phyloP scores from a whole-genome alignment of 2,888 invertebrate species.

The Cataglyphis rosenhaueri region DNA sequence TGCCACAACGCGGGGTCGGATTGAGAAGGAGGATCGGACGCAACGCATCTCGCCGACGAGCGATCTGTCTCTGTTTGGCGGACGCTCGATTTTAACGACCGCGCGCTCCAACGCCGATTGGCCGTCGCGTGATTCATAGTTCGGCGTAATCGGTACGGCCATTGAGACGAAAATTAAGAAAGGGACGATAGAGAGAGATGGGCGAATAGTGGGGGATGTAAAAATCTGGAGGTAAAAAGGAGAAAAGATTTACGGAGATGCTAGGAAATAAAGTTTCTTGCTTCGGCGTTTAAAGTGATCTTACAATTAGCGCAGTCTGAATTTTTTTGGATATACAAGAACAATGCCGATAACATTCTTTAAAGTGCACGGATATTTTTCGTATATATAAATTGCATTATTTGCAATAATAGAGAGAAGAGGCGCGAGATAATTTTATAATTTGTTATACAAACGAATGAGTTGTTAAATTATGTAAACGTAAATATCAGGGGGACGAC shows the following conservation, averaged over 20 bases:
- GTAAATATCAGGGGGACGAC: slow-evolving; percentile 64
- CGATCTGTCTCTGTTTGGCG: slow-evolving; percentile 45
- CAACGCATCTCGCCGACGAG: slow-evolving; percentile 20
- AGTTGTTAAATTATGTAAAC: slow-evolving; percentile 62
- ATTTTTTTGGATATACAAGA: neutral
- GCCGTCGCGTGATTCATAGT: slow-evolving; percentile 34
- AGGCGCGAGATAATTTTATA: slow-evolving; percentile 24
- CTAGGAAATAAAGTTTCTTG: slow-evolving; percentile 10
- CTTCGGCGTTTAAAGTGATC: neutral
- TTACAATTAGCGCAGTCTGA: neutral
- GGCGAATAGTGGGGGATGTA: neutral
- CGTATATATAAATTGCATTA: neutral
- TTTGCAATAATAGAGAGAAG: neutral
- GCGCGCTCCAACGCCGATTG: slow-evolving; percentile 37
- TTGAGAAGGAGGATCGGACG: slow-evolving; percentile 35
- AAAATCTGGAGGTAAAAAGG: slow-evolving; percentile 18
- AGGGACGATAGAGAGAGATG: neutral
- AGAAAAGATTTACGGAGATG: neutral
- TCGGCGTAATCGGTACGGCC: slow-evolving; percentile 14
- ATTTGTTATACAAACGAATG: neutral
- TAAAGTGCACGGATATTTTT: neutral
- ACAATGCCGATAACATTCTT: neutral
- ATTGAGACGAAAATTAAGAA: slow-evolving; percentile 31
- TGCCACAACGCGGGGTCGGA: slow-evolving; percentile 34
- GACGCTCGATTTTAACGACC: slow-evolving; percentile 46